Conservation (phyloP, 2,113 vertebrate species). For the Chloroceryle aenea region DNA sequence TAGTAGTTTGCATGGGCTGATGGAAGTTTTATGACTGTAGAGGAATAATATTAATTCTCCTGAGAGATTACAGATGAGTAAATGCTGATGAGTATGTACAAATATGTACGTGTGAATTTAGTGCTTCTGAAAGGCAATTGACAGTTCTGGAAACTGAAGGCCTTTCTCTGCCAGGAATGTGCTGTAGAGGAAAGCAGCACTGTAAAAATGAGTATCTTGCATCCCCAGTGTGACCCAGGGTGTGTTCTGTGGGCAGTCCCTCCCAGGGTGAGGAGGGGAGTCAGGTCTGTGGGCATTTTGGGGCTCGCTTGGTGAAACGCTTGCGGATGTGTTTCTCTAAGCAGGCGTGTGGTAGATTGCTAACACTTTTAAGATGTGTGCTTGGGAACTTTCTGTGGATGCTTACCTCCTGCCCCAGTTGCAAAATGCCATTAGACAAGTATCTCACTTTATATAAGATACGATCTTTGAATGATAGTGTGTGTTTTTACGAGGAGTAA, state of each 20-base stretch:
- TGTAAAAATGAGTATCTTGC: accelerated
- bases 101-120: background rate
- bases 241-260: background rate
- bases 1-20: background rate
- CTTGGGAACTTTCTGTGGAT: background rate
- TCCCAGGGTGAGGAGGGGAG: accelerated
- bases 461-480: background rate
- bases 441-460: accelerated
- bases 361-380: accelerated
- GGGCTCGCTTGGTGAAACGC: accelerated
- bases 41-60: conserved; percentile 41
- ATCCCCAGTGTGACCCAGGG: accelerated
- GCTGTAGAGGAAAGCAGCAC: background rate
- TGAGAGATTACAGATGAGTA: conserved; percentile 27
- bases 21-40: background rate
- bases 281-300: accelerated
- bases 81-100: conserved; percentile 25
- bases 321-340: background rate
- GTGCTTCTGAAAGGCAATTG: conserved; percentile 7
- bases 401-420: background rate
- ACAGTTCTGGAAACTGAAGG: background rate
- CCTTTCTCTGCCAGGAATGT: background rate
- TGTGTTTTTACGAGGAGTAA: background rate
- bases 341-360: accelerated
- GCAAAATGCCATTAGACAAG: background rate